Evolutionary conservation across 1,140 invertebrate genomes (phyloP).

Genomic region (Fragariocoptes setiger): DNA sequence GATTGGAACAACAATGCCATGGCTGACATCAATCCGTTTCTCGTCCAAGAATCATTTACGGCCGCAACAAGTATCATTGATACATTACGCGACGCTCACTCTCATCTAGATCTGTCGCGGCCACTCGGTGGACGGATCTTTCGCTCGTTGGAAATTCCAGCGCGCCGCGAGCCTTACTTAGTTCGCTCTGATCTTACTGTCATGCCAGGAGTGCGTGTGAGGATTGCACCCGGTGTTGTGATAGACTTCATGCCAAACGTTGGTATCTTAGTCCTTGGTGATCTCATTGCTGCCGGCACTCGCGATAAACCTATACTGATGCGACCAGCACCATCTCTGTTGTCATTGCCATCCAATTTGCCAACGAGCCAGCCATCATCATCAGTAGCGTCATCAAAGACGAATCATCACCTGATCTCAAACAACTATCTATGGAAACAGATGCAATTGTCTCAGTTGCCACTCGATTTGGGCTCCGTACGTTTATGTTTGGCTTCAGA

Average conservation of each 20-base stretch:
- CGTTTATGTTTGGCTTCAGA: slow-evolving; percentile 16
- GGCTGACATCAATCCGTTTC: slow-evolving; percentile 54
- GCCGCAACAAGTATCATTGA: slow-evolving; percentile 9
- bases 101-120: slow-evolving; percentile 24
- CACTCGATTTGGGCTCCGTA: not conserved
- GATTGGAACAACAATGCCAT: slow-evolving; percentile 96
- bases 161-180: slow-evolving; percentile 35
- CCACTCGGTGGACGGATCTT: slow-evolving; percentile 46
- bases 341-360: not conserved
- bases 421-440: not conserved
- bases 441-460: not conserved
- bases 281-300: slow-evolving; percentile 47
- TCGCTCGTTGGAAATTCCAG: slow-evolving; percentile 32
- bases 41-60: slow-evolving; percentile 19
- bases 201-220: slow-evolving; percentile 57
- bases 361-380: not conserved
- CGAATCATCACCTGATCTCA: not conserved
- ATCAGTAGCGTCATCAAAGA: not conserved
- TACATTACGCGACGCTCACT: not conserved
- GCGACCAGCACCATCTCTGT: slow-evolving; percentile 24
- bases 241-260: slow-evolving; percentile 77
- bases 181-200: slow-evolving; percentile 73
- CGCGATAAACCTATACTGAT: slow-evolving; percentile 46
- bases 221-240: slow-evolving; percentile 55
- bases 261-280: slow-evolving; percentile 75